Evolutionary conservation across 1,140 invertebrate species (phyloP), one percentile per base, ranked within the genome.

Genomic region (Diploscapter pachys): DNA sequence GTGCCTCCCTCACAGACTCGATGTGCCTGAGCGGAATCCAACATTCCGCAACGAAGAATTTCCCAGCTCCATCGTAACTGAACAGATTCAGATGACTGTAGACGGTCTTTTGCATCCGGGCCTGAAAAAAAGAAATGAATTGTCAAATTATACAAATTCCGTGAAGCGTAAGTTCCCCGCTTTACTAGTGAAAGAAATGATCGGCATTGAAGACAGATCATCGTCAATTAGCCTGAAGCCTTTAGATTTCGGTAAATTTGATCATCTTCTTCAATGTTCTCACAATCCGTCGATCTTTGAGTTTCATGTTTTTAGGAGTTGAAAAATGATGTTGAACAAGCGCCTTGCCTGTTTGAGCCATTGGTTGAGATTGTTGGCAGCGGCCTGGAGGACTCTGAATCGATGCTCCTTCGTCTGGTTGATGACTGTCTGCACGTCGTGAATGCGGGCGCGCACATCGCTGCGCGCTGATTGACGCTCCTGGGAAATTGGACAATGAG

Each of bases 21-120:
- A 97, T 87, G 86, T 97, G 94, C 48, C 91, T 86, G 0, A 94
- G 90, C 0, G 97, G 95, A 78, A 97, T 93, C 97, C 97, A 99
- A 85, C 96, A 98, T 88, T 99, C 97, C 49, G 95, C 96, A 82
- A 99, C 98, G 78, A 98, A 89, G 88, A 94, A 97, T 86, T 96
- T 93, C 82, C 92, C 91, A 81, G 91, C 86, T 61, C 88, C 88
- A 77, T 89, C 88, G 72, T 88, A 83, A 77, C 88, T 89, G 84
- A 92, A 91, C 81, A 91, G 88, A 86, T 92, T 92, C 65, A 92
- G 84, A 8, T 90, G 91, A 81, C 91, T 89, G 81, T 92, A 92
- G 75, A 92, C 91, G 72, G 89, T 88, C 82, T 90, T 90, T 31
- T 80, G 74, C 68, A 77, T 78, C 31, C 78, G 74, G 49, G 83